Evolutionary conservation across 2,888 invertebrate genomes (phyloP), one percentile per base, ranked within the genome.

Genomic region (Strigamia transsilvanica): DNA sequence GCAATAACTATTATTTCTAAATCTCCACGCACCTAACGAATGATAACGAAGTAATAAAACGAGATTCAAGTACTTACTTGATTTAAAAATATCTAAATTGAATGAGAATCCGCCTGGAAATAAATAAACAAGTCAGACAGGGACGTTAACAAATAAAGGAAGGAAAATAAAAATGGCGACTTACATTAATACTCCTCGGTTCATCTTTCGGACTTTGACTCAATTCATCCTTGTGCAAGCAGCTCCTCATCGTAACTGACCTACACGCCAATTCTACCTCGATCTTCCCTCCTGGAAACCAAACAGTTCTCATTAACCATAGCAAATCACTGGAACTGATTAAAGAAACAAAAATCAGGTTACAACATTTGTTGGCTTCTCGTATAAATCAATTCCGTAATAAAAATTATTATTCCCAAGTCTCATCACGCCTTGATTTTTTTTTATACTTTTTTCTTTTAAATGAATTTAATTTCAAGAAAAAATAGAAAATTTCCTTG

Each of bases 201-300:
- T 32, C 12, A n/a, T 73, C 32, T 73, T 73, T 32, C n/a, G 73
- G 27, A 73, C 73, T 73, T 73, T 73, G 73, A 73, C 32, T 73
- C 9, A 18, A 56, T 56, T 56, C 56, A 56, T 56, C 56, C 73
- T 73, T 73, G 23, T 23, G 21, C 73, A 27, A 73, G 32, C 73
- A 13, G 32, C 13, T 73, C 23, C 73, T 27, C 73, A 32, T 73
- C 27, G 13, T 32, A 27, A 73, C 73, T 61, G 61, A 61, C 73
- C 73, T 27, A 73, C 73, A 27, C 23, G n/a, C 32, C 27, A 32
- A 23, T 73, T 73, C 73, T 73, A 73, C 32, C 73, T 73, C 73
- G 73, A 56, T 73, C 73, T 73, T 73, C 73, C n/a, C 73, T 73
- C 73, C 73, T 73, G n/a, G 73, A 73, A 73, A 32, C 32, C 73